phyloP scores from a whole-genome alignment of 2,113 vertebrate genomes.

The Peucedramus taeniatus region DNA sequence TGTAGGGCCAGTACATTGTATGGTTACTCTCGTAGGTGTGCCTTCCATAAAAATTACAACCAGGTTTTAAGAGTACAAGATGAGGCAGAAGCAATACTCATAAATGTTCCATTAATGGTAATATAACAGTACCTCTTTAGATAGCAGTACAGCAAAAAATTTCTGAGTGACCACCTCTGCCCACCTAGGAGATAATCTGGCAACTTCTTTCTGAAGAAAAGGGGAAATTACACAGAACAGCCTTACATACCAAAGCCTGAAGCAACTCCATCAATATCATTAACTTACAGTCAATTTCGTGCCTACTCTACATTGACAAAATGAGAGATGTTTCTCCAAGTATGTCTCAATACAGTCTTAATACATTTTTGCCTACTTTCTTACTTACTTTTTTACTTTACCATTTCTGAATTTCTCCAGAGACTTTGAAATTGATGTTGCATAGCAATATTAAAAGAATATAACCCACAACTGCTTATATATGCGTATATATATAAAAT shows the following conservation, averaged over 20 bases:
- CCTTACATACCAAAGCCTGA: not conserved
- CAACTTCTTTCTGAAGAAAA: not conserved
- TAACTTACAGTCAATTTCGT: fast-evolving
- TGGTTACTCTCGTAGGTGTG: not conserved
- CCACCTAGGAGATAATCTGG: not conserved
- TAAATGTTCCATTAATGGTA: not conserved
- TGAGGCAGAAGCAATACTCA: not conserved
- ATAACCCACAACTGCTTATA: not conserved
- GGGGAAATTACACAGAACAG: not conserved
- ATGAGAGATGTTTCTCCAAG: not conserved
- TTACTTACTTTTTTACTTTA: not conserved
- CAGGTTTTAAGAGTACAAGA: not conserved
- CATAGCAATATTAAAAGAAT: not conserved
- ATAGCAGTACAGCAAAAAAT: not conserved
- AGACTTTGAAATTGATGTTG: not conserved
- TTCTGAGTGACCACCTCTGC: not conserved
- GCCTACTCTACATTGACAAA: not conserved
- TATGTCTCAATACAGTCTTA: not conserved
- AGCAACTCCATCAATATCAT: not conserved
- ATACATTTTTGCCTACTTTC: not conserved
- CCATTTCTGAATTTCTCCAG: not conserved
- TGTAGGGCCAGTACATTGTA: not conserved
- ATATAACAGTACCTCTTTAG: not conserved
- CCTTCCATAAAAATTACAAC: not conserved
- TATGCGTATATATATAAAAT: not conserved